phyloP scores from a whole-genome alignment of 1,140 invertebrate species.

The Pentalonia nigronervosa region DNA sequence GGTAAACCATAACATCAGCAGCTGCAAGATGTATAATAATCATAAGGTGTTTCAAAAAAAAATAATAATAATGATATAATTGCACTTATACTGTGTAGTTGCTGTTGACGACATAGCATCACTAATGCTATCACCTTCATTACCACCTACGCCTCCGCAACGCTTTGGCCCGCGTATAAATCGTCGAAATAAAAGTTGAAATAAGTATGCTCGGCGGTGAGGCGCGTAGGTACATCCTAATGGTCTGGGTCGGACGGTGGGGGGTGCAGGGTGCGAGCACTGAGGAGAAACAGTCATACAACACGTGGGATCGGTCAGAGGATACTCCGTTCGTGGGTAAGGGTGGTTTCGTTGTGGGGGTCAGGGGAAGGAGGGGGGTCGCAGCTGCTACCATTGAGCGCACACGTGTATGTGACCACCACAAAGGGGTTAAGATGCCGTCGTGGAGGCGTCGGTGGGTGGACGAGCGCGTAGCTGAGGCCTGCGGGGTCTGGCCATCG shows the following conservation, averaged over 20 bases:
- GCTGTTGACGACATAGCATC: background rate
- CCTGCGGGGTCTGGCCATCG: background rate
- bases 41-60: background rate
- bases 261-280: background rate
- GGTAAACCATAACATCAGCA: background rate
- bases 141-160: too few relatives aligned
- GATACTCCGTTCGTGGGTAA: background rate
- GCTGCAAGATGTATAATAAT: background rate
- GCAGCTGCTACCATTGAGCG: background rate
- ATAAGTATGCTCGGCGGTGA: background rate
- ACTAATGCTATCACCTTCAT: too few relatives aligned
- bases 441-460: background rate
- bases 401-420: background rate
- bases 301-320: background rate
- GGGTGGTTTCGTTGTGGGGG: too few relatives aligned
- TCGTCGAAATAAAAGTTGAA: background rate
- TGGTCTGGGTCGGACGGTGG: background rate
- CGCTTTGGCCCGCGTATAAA: background rate
- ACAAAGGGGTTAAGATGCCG: conserved; percentile 7
- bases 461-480: background rate
- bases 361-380: background rate
- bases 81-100: background rate
- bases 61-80: too few relatives aligned
- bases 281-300: background rate
- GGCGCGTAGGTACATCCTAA: too few relatives aligned